Base-by-base conservation (phyloP, 2,113 vertebrate genomes). In the Aramus guarauna region DNA sequence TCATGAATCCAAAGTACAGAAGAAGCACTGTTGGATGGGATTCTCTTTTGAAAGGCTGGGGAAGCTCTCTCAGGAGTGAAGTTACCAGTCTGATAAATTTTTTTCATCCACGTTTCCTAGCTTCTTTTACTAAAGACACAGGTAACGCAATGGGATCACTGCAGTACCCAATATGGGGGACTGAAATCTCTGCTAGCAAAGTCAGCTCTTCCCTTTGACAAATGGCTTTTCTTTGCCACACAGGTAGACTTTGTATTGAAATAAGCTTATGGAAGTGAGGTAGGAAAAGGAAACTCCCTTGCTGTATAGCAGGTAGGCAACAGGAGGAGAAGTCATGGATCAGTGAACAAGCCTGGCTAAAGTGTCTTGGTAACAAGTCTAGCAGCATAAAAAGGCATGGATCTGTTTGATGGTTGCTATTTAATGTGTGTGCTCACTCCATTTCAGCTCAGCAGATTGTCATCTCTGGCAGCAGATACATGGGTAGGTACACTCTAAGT, bases 371-470 rank as follows among this genome's bases (percentile, higher is more conserved):
- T 75, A 81, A 29, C 6, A 32, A 41, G 37, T 26, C 14, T 24
- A 22, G 41, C 12, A 24, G 34, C 5, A 15, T 43, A 4, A 41
- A 71, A 81, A 67, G 12, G n/a, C 29, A 11, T 27, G 15, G 11
- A 16, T 15, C 14, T 4, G 0, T 67, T 21, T 87, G 72, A 9
- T 22, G 48, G 16, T 8, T 3, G 36, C 27, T 75, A 0, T 88
- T 60, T 39, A 37, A 21, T 34, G 14, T 39, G 37, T 1, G 3
- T 59, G 32, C 77, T 94, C 43, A 2, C 5, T 21, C 19, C 0
- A 0, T 19, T 37, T 36, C 50, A 68, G 47, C 77, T 45, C 41
- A 52, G 74, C 47, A 81, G 68, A 50, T 5, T 58, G 53, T 50
- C 4, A 4, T 21, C 30, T 76, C 87, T 87, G 37, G 52, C 60